Evolutionary conservation across 2,888 invertebrate genomes (phyloP), one percentile per base, ranked within the genome.

Genomic region (Ophioninae sp.): DNA sequence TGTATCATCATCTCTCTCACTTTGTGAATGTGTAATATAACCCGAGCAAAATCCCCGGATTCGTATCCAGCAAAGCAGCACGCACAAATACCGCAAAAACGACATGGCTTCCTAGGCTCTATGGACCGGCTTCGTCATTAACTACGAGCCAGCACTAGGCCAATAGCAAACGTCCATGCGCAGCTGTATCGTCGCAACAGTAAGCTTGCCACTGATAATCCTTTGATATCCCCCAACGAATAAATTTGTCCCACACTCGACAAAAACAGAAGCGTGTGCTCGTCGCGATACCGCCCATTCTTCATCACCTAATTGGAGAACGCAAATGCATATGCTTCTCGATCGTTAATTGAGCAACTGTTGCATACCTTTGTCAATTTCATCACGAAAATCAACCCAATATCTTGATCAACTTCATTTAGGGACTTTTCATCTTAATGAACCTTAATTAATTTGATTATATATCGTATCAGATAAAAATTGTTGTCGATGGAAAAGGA

Each of bases 141-240:
- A 83, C 76, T 76, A 61, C 56, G 10, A 76, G 76, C 76, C 79
- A 80, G 68, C 23, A 58, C 65, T 56, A 74, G 39, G 73, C 13
- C 51, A 76, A 56, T 69, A 61, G 37, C 22, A 30, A 63, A 77
- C 44, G 37, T 30, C 30, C 30, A 51, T 51, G 58, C 63, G 8
- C n/a, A 23, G 59, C 41, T 37, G 76, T 59, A 23, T 76, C 63
- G 23, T 9, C 71, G n/a, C 59, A 39, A 75, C 72, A 73, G 39
- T 51, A 39, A 75, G 30, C 56, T 17, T 37, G 41, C 22, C 59
- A 72, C 72, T 76, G 71, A 76, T 64, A 56, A 22, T 61, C 41
- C 58, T 71, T 72, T 75, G 61, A 79, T 76, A 72, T 76, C 65
- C 59, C 6, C 20, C 44, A 51, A 8, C 20, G 10, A 20, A 59